Evolutionary conservation across 2,113 vertebrate species (phyloP), one percentile per base, ranked within the genome.

Genomic region (Myotis lucifugus): DNA sequence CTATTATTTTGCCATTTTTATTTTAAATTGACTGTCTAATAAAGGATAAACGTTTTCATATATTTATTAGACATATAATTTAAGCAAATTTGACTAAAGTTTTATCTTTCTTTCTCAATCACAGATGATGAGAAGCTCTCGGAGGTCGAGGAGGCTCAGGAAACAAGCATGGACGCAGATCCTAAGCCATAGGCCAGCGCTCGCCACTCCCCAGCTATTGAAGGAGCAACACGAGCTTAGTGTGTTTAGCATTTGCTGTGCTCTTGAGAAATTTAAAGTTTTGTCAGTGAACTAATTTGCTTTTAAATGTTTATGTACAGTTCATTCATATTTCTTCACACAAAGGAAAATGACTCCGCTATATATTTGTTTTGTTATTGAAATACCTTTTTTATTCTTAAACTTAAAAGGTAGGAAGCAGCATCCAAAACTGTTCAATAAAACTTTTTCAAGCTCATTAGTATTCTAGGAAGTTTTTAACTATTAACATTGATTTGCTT

Each of bases 91-190:
- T 66, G 52, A 85, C n/a, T 76, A 5, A 64, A 34, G 25, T 54
- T 82, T 78, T 85, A 52, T 37, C 8, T 90, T 61, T 94, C 85
- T 97, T 96, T 81, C 94, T 92, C 82, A 86, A 92, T 94, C 97
- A 67, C 94, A 99, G 99, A 99, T 98, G 99, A 99, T 77, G 99
- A 99, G 96, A 99, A 99, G 82, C 98, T 99, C 96, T 98, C 98
- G 32, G 99, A 99, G 92, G 99, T 98, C 69, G 99, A 99, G 29
- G 99, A 99, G 96, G 98, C 96, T 97, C 99, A 99, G 95, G 99
- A 98, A 97, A 98, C 98, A 93, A 98, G 98, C 25, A 98, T 98
- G 97, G 99, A 99, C 94, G 97, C 98, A 25, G 98, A 99, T 29
- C 97, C 99, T 93, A 99, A 98, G 98, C 97, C 95, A 3, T 98